These are phyloP conservation scores for Glyphotaelius pellucidus DNA, from an alignment of 2,888 invertebrate genomes.

Conservation along the genomic window DNA sequence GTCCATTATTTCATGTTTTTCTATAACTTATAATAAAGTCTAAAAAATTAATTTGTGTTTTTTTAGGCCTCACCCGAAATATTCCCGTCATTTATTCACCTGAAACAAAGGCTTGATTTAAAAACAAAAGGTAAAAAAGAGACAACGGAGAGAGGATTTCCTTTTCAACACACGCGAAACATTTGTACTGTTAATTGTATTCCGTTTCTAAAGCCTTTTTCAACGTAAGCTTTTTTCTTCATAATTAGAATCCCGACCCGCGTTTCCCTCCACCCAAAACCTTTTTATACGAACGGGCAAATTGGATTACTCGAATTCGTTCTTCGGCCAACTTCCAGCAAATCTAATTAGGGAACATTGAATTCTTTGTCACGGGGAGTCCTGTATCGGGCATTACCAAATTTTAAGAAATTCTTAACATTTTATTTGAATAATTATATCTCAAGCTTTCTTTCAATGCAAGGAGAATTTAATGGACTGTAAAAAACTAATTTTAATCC, in stretches of 20 bases:
- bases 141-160: slow-evolving; percentile 31
- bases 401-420: slow-evolving; percentile 23
- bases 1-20: background rate
- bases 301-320: slow-evolving; percentile 64
- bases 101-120: slow-evolving; percentile 12
- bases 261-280: slow-evolving; percentile 50
- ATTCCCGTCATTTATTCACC: background rate
- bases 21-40: background rate
- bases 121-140: background rate
- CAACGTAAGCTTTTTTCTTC: slow-evolving; percentile 58
- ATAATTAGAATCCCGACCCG: slow-evolving; percentile 62
- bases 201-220: slow-evolving; percentile 56
- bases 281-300: slow-evolving; percentile 57
- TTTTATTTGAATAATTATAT: slow-evolving; percentile 40
- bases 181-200: slow-evolving; percentile 62
- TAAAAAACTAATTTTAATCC: background rate
- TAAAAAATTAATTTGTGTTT: background rate
- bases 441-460: background rate
- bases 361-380: slow-evolving; percentile 63
- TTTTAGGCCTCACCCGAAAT: background rate
- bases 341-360: slow-evolving; percentile 65
- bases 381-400: slow-evolving; percentile 37
- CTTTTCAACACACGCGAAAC: slow-evolving; percentile 47
- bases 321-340: slow-evolving; percentile 60
- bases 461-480: background rate